Conservation (phyloP, 2,797 vertebrate species). For the Peromyscus melanophrys region DNA sequence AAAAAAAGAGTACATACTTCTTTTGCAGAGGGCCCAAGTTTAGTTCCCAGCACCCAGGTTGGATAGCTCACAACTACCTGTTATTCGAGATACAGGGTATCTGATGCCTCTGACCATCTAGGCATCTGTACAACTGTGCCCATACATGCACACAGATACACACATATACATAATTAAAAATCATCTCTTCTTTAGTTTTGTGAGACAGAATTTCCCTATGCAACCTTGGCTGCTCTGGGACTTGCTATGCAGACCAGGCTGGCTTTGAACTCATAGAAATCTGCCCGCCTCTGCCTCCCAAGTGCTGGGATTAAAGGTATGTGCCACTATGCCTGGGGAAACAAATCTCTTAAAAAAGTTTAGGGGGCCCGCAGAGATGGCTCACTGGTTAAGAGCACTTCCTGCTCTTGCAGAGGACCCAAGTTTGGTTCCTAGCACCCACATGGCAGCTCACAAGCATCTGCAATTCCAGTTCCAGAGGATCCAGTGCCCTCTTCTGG, state of each 20-base stretch:
- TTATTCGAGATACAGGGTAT: not conserved
- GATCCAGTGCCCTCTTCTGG: not conserved
- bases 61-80: not conserved
- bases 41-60: not conserved
- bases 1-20: not conserved
- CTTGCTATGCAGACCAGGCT: not conserved
- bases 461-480: not conserved
- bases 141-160: not conserved
- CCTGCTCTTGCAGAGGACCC: not conserved
- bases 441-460: not conserved
- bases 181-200: not conserved
- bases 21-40: not conserved
- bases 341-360: not conserved
- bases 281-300: not conserved
- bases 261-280: not conserved
- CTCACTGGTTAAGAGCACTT: not conserved
- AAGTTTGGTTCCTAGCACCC: not conserved
- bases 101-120: not conserved
- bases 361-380: not conserved
- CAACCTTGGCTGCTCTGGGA: not conserved
- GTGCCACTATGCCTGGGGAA: not conserved
- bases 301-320: not conserved
- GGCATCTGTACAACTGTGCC: not conserved
- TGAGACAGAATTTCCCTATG: not conserved
- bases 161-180: not conserved